These are phyloP conservation scores for Vanessa atalanta DNA, from an alignment of 1,140 invertebrate genomes.

Conservation along the genomic window DNA sequence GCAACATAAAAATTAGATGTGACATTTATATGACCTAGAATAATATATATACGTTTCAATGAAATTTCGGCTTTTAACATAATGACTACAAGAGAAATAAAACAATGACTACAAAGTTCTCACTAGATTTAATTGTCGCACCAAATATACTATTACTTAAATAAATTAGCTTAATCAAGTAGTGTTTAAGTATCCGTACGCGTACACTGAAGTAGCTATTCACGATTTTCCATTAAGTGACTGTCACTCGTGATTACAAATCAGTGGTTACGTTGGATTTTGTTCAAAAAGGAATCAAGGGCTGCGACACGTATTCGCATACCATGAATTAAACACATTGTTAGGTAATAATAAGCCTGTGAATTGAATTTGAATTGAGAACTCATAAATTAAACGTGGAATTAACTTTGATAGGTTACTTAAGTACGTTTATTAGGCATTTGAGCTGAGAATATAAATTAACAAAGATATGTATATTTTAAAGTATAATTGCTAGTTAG, in stretches of 20 bases:
- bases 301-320: conserved; percentile 31
- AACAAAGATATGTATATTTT: no score
- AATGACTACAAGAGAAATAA: not conserved
- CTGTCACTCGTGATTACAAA: conserved; percentile 31
- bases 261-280: conserved; percentile 33
- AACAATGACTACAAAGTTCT: not conserved
- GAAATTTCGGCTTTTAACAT: not conserved
- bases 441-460: no score
- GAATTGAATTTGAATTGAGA: conserved; percentile 19
- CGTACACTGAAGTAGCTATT: conserved; percentile 28
- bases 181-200: conserved; percentile 26
- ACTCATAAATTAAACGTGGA: no score
- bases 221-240: conserved; percentile 39
- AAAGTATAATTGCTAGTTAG: no score
- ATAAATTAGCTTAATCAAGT: not conserved
- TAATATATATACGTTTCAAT: no score
- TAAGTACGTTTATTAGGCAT: no score
- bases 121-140: not conserved
- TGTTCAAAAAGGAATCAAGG: conserved; percentile 32
- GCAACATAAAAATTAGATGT: no score
- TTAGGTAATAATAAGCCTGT: conserved; percentile 12
- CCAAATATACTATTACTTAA: not conserved
- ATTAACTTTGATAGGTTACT: no score
- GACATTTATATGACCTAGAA: no score
- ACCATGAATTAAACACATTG: conserved; percentile 36